Percentiles rank a stretch among this genome's conserved stretches.
Evolutionary conservation across 2,113 vertebrate genomes (phyloP).

Genomic region (Entelurus aequoreus): DNA sequence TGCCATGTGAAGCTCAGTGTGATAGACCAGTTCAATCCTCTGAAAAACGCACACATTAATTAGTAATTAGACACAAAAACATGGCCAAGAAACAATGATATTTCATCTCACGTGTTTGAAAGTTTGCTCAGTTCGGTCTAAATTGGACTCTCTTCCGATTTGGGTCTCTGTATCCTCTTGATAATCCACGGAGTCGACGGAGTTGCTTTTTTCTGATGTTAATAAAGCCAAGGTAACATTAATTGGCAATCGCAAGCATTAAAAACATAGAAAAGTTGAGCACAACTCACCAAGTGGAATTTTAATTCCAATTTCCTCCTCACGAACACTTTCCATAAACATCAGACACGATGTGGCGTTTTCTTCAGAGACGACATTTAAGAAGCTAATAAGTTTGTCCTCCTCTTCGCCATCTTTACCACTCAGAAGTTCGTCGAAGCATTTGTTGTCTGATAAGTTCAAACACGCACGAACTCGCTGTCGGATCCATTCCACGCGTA

Average conservation of each 20-base stretch:
- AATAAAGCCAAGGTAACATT: neutral
- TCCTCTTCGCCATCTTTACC: conserved; percentile 69
- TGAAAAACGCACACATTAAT: conserved; percentile 36
- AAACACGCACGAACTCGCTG: conserved; percentile 67
- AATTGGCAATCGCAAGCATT: neutral
- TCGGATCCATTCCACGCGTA: conserved; percentile 81
- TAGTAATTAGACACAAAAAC: neutral
- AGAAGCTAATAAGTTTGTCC: conserved; percentile 64
- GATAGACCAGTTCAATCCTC: conserved; percentile 60
- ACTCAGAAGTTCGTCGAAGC: conserved; percentile 80
- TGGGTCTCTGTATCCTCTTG: neutral
- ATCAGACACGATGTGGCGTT: conserved; percentile 64
- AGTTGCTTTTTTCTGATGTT: neutral
- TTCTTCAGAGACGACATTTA: conserved; percentile 62
- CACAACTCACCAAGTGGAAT: conserved; percentile 60
- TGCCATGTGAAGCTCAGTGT: conserved; percentile 64
- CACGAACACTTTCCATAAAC: conserved; percentile 67
- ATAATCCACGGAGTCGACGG: neutral
- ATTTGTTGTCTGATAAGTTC: conserved; percentile 42
- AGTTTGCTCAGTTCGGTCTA: conserved; percentile 13
- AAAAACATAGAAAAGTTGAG: neutral
- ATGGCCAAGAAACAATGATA: neutral
- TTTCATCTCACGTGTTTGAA: conserved; percentile 42
- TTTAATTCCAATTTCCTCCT: conserved; percentile 67
- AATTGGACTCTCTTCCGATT: neutral